A percentile compares a stretch with the other conserved stretches of the same genome.
Evolutionary conservation across 2,113 vertebrate species (phyloP).

Genomic region (Camelus dromedarius): DNA sequence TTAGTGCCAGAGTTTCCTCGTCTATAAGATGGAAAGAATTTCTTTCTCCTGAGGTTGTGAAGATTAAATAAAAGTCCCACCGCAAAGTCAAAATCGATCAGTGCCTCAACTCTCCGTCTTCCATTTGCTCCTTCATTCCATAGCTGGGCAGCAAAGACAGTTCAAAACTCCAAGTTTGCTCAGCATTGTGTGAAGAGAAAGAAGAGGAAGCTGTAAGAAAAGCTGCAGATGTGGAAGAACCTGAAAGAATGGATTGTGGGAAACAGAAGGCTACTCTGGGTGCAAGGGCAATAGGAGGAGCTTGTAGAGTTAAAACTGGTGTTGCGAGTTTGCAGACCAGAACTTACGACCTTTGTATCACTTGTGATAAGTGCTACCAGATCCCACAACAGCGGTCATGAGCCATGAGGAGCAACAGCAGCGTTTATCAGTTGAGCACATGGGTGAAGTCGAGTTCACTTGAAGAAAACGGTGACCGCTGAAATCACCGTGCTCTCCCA

Average conservation of each 20-base stretch:
- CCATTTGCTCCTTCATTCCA: neutral
- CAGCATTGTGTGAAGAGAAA: slow-evolving; percentile 80
- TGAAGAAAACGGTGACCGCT: slow-evolving; percentile 95
- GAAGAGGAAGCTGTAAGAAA: slow-evolving; percentile 91
- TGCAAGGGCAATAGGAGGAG: slow-evolving; percentile 90
- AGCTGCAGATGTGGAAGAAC: slow-evolving; percentile 94
- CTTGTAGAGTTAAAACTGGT: slow-evolving; percentile 89
- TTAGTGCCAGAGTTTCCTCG: neutral
- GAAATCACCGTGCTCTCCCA: slow-evolving; percentile 93
- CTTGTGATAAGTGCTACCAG: slow-evolving; percentile 93
- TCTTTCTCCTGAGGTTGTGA: neutral
- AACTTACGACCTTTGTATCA: slow-evolving; percentile 94
- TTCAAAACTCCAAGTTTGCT: slow-evolving; percentile 87
- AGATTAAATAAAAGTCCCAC: neutral
- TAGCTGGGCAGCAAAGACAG: slow-evolving; percentile 85
- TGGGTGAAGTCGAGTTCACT: slow-evolving; percentile 90
- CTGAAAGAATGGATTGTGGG: slow-evolving; percentile 93
- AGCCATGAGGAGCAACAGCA: slow-evolving; percentile 93
- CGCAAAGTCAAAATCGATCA: neutral
- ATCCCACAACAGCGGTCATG: slow-evolving; percentile 92
- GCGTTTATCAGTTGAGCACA: slow-evolving; percentile 92
- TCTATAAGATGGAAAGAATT: neutral
- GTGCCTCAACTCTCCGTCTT: neutral
- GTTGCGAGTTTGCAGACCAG: slow-evolving; percentile 92
- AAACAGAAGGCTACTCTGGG: slow-evolving; percentile 93